phyloP scores from a whole-genome alignment of 1,140 invertebrate species.

The Eufriesea mexicana region DNA sequence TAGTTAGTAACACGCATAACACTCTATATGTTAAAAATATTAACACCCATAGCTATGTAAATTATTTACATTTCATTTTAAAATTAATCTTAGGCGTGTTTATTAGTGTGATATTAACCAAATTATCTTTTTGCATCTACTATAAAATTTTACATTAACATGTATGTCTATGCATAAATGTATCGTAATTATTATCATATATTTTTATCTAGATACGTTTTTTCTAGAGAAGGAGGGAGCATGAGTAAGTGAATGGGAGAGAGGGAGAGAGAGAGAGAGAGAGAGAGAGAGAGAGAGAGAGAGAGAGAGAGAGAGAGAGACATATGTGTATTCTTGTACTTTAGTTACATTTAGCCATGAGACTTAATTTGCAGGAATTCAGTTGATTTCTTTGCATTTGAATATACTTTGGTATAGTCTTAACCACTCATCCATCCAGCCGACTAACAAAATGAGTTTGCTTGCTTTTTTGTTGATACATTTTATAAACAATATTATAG shows the following conservation, averaged over 20 bases:
- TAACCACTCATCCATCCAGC: conserved; percentile 83
- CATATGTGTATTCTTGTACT: neutral
- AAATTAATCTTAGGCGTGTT: conserved; percentile 26
- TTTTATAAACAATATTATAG: conserved; percentile 63
- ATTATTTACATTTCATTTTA: neutral
- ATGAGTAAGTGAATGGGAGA: neutral
- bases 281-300: too few relatives aligned
- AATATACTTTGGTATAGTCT: conserved; percentile 70
- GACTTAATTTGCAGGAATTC: conserved; percentile 45
- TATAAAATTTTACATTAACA: conserved; percentile 28
- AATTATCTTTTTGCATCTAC: conserved; percentile 16
- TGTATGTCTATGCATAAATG: neutral
- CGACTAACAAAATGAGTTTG: conserved; percentile 75
- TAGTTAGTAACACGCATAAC: neutral
- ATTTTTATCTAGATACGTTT: neutral
- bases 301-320: too few relatives aligned
- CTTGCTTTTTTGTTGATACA: conserved; percentile 57
- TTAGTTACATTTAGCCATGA: conserved; percentile 15
- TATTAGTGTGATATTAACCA: conserved; percentile 32
- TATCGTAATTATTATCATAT: neutral
- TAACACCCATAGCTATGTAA: conserved; percentile 27
- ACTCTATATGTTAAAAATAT: conserved; percentile 14
- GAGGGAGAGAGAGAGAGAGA: neutral
- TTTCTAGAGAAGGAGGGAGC: too few relatives aligned
- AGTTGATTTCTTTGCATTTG: conserved; percentile 48